Percentiles rank a stretch among this genome's conserved stretches.
These are phyloP conservation scores for Zenarchopterus dispar DNA, from an alignment of 2,797 vertebrate species.

Conservation along the genomic window DNA sequence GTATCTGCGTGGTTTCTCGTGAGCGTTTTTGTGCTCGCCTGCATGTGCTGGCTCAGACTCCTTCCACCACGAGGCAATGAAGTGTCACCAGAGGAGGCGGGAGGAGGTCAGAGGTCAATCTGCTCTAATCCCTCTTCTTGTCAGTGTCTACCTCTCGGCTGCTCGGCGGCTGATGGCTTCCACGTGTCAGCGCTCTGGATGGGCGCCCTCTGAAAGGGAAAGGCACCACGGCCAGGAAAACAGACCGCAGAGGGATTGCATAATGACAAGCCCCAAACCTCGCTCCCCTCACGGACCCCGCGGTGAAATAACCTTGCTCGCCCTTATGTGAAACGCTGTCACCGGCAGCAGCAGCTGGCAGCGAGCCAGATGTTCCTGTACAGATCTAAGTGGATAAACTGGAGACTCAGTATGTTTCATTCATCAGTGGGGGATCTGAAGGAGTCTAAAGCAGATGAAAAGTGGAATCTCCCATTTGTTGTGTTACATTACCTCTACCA, in stretches of 20 bases:
- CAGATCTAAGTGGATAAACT: slow-evolving; percentile 21
- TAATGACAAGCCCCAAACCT: slow-evolving; percentile 50
- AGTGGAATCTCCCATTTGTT: background rate
- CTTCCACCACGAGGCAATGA: slow-evolving; percentile 77
- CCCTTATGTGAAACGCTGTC: slow-evolving; percentile 65
- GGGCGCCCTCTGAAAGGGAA: slow-evolving; percentile 77
- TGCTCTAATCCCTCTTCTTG: slow-evolving; percentile 86
- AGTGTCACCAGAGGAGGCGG: slow-evolving; percentile 69
- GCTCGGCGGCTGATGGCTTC: slow-evolving; percentile 79
- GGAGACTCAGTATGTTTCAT: slow-evolving; percentile 24
- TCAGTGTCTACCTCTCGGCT: slow-evolving; percentile 82
- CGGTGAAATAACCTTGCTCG: slow-evolving; percentile 62
- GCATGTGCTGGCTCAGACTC: slow-evolving; percentile 46
- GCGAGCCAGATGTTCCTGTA: slow-evolving; percentile 44
- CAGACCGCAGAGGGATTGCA: slow-evolving; percentile 61
- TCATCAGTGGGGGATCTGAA: background rate
- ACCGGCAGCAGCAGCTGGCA: slow-evolving; percentile 52
- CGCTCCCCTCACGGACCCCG: slow-evolving; percentile 33
- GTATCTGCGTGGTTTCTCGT: slow-evolving; percentile 12
- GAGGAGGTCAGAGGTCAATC: slow-evolving; percentile 74
- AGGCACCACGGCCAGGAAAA: slow-evolving; percentile 72
- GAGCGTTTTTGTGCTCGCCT: slow-evolving; percentile 12
- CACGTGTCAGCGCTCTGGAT: slow-evolving; percentile 82
- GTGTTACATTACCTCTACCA: background rate
- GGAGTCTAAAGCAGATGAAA: background rate